These are phyloP conservation scores for Bombus confusus DNA, from an alignment of 1,140 invertebrate species.

Conservation along the genomic window DNA sequence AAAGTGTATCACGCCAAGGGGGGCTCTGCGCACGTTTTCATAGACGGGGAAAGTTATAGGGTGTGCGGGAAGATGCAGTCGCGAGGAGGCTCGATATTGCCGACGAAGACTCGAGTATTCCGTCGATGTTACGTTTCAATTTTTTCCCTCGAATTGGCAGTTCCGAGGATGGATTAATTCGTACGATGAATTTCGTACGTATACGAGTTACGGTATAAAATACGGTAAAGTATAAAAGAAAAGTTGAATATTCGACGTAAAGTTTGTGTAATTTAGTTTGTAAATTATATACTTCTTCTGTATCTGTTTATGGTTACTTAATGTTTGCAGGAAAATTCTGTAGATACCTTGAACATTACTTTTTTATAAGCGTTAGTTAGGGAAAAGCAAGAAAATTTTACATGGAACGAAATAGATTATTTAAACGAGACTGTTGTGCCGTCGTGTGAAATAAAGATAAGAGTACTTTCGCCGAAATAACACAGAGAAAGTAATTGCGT, in stretches of 20 bases:
- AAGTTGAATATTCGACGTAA: not conserved
- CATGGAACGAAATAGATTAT: not conserved
- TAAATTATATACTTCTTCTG: not conserved
- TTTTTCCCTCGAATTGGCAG: not conserved
- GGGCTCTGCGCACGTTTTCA: conserved; percentile 25
- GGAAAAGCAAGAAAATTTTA: not conserved
- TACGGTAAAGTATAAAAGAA: too few species aligned
- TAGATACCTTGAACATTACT: not conserved
- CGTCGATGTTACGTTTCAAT: not conserved
- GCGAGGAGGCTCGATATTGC: conserved; percentile 27
- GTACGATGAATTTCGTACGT: not conserved
- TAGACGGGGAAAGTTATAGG: conserved; percentile 42
- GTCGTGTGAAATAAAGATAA: not conserved
- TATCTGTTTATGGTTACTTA: not conserved
- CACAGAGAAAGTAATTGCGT: not conserved
- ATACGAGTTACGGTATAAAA: too few species aligned
- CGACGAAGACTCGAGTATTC: conserved; percentile 7
- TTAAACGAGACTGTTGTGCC: not conserved
- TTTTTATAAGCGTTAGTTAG: too few species aligned
- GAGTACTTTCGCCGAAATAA: not conserved
- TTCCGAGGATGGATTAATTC: too few species aligned
- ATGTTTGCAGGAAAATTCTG: not conserved
- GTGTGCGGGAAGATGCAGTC: conserved; percentile 2
- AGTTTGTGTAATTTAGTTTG: not conserved
- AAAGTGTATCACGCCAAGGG: conserved; percentile 40